Evolutionary conservation across 2,797 vertebrate species (phyloP).

Genomic region (Hippocampus kuda): DNA sequence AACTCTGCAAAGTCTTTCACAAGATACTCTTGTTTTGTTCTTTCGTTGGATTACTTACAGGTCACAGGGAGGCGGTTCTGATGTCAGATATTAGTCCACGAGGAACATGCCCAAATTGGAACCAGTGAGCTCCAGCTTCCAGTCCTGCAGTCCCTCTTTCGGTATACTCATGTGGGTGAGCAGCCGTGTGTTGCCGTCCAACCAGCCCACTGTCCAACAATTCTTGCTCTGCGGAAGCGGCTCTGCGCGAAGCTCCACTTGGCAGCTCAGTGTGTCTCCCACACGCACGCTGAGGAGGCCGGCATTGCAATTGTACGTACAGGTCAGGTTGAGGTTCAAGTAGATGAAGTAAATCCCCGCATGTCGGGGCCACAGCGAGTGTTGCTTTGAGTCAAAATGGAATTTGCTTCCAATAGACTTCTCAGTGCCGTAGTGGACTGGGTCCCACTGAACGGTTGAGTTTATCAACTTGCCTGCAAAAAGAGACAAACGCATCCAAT

Average conservation of each 20-base stretch:
- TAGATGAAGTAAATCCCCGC: constrained; percentile 51
- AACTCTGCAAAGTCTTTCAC: not conserved
- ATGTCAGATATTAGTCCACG: constrained; percentile 28
- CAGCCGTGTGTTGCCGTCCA: rapidly evolving
- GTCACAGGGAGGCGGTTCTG: not conserved
- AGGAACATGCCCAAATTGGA: constrained; percentile 59
- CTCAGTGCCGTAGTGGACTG: rapidly evolving
- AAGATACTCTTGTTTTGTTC: not conserved
- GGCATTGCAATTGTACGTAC: rapidly evolving
- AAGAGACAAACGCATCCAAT: constrained; percentile 22
- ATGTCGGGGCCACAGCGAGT: not conserved
- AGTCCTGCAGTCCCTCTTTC: rapidly evolving
- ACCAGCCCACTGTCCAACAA: constrained; percentile 49
- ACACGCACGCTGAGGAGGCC: constrained; percentile 14
- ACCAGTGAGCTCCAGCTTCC: constrained; percentile 30
- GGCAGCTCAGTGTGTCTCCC: constrained; percentile 29
- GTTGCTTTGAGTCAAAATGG: rapidly evolving
- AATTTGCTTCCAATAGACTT: constrained; percentile 28
- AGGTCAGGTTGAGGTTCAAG: constrained; percentile 41
- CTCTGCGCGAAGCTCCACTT: constrained; percentile 23
- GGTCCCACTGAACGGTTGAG: constrained; percentile 8
- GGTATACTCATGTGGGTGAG: constrained; percentile 11
- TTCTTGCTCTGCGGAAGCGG: not conserved
- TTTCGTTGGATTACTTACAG: not conserved
- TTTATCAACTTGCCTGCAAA: constrained; percentile 21